These are phyloP conservation scores for Zosterops lateralis DNA, from an alignment of 2,113 vertebrate genomes.

Conservation along the genomic window DNA sequence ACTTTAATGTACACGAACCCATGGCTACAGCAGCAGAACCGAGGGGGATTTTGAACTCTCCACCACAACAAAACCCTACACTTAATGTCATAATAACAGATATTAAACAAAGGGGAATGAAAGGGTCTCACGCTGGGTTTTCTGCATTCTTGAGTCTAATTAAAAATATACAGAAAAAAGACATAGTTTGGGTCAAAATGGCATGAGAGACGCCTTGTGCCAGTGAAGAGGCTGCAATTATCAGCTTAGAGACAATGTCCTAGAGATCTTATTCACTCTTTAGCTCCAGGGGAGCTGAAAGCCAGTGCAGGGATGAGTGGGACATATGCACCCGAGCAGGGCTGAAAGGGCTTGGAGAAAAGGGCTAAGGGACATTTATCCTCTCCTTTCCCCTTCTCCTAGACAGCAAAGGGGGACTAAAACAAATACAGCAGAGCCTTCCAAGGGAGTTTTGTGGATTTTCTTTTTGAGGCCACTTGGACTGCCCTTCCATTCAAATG, in stretches of 20 bases:
- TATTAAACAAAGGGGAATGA: constrained; percentile 56
- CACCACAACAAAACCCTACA: constrained; percentile 53
- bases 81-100: constrained; percentile 74
- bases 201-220: constrained; percentile 87
- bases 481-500: constrained; percentile 54
- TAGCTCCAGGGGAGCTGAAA: not conserved
- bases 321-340: rapidly evolving
- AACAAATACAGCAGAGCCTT: constrained; percentile 4
- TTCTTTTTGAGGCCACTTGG: not conserved
- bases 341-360: not conserved
- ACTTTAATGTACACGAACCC: constrained; percentile 58
- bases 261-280: not conserved
- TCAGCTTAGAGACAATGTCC: constrained; percentile 81
- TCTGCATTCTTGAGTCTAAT: constrained; percentile 80
- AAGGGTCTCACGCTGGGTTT: constrained; percentile 73
- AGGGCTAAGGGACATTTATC: not conserved
- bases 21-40: constrained; percentile 63
- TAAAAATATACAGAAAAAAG: constrained; percentile 63
- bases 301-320: rapidly evolving
- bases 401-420: constrained; percentile 3
- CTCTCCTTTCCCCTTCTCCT: not conserved
- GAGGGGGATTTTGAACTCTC: constrained; percentile 38
- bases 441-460: not conserved
- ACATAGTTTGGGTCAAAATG: constrained; percentile 80
- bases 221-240: constrained; percentile 87